These are phyloP conservation scores for Rhea pennata DNA, from an alignment of 2,113 vertebrate genomes.

Conservation along the genomic window DNA sequence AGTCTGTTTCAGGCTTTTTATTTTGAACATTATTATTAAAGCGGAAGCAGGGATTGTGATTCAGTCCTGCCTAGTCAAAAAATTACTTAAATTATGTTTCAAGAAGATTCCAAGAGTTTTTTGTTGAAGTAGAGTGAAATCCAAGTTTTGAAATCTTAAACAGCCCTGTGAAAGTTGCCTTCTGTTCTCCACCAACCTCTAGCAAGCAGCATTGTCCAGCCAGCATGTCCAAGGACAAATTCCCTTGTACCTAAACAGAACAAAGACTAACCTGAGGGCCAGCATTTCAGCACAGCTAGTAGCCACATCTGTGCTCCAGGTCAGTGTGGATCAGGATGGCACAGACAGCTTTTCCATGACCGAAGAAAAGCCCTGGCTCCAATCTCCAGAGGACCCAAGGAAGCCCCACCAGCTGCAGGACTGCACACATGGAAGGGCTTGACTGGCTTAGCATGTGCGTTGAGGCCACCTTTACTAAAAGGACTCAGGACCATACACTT, in stretches of 20 bases:
- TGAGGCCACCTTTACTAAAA: not conserved
- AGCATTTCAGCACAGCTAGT: not conserved
- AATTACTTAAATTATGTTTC: not conserved
- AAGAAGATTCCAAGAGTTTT: not conserved
- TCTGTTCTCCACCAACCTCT: not conserved
- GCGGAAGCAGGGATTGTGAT: not conserved
- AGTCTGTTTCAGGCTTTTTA: not conserved
- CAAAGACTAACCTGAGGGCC: too few species aligned
- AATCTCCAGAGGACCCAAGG: not conserved
- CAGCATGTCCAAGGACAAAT: too few species aligned
- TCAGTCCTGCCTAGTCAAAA: not conserved
- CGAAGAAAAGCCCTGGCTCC: not conserved
- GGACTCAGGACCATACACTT: not conserved
- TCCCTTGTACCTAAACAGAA: too few species aligned
- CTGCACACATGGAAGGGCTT: not conserved
- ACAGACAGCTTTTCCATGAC: not conserved
- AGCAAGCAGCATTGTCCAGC: too few species aligned
- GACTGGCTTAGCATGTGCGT: not conserved
- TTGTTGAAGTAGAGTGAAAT: not conserved
- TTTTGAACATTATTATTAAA: not conserved
- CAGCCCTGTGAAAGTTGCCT: not conserved
- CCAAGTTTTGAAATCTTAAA: not conserved
- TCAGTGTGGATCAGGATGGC: not conserved
- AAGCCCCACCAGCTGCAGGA: not conserved
- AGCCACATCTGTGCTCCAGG: not conserved